A percentile compares a stretch with the other conserved stretches of the same genome.
Conservation (phyloP, 2,113 vertebrate genomes). For the Recurvirostra avosetta region DNA sequence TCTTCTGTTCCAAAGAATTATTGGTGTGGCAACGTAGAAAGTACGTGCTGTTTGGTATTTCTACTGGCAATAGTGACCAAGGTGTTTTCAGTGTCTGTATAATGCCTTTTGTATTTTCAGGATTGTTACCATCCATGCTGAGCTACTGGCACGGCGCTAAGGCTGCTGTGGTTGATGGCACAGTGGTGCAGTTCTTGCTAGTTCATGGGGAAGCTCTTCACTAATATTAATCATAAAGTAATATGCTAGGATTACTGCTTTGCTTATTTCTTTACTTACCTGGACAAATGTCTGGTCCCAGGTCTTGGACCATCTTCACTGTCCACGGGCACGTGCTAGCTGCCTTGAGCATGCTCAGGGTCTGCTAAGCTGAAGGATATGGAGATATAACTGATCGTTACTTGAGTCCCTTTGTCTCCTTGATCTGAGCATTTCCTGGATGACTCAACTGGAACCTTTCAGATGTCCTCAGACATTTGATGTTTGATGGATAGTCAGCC, state of each 20-base stretch:
- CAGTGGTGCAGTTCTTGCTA: background rate
- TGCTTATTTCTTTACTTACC: background rate
- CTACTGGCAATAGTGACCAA: background rate
- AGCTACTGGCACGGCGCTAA: background rate
- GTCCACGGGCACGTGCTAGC: background rate
- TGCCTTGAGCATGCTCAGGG: background rate
- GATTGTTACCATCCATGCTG: background rate
- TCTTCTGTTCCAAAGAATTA: background rate
- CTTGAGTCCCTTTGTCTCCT: background rate
- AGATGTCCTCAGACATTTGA: background rate
- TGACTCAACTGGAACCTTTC: background rate
- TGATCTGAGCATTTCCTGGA: background rate
- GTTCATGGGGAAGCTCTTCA: background rate
- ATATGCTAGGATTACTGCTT: background rate
- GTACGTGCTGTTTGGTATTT: background rate
- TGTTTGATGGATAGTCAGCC: background rate
- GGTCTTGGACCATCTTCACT: background rate
- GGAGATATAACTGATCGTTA: background rate
- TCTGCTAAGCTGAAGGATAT: background rate
- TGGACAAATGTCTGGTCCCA: background rate
- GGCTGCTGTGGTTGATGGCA: background rate
- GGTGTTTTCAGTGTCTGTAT: background rate
- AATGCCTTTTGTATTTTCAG: background rate
- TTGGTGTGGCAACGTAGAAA: background rate
- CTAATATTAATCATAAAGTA: background rate